These are phyloP conservation scores for Nothura maculosa DNA, from an alignment of 2,797 vertebrate genomes.

Conservation along the genomic window DNA sequence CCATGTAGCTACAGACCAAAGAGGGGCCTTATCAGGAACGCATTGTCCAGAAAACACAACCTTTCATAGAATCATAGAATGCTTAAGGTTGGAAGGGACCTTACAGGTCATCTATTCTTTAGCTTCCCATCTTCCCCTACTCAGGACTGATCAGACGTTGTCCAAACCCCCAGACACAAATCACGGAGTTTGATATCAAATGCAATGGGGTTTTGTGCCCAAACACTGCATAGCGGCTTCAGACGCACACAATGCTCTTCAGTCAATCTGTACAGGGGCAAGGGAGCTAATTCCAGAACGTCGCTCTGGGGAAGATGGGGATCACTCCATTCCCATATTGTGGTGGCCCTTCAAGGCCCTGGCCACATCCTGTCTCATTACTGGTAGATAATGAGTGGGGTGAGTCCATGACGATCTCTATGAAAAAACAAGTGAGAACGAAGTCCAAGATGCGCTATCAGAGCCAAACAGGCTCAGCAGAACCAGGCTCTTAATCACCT, in stretches of 20 bases:
- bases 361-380: background rate
- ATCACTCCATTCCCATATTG: background rate
- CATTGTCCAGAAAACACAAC: background rate
- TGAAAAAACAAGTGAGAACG: background rate
- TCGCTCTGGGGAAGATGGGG: background rate
- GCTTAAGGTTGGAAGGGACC: no score
- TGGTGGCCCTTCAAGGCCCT: background rate
- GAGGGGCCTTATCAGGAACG: background rate
- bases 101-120: no score
- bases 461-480: background rate
- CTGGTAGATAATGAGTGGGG: no score
- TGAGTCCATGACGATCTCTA: background rate
- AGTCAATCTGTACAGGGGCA: background rate
- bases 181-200: background rate
- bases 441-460: background rate
- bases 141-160: background rate
- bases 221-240: fast-evolving
- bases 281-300: background rate
- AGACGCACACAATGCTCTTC: background rate
- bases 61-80: no score
- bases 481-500: background rate
- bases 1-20: background rate
- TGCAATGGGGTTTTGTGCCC: background rate
- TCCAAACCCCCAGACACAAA: background rate
- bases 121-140: background rate